These are phyloP conservation scores for Amazonetta brasiliensis DNA, from an alignment of 2,797 vertebrate species.

Conservation along the genomic window DNA sequence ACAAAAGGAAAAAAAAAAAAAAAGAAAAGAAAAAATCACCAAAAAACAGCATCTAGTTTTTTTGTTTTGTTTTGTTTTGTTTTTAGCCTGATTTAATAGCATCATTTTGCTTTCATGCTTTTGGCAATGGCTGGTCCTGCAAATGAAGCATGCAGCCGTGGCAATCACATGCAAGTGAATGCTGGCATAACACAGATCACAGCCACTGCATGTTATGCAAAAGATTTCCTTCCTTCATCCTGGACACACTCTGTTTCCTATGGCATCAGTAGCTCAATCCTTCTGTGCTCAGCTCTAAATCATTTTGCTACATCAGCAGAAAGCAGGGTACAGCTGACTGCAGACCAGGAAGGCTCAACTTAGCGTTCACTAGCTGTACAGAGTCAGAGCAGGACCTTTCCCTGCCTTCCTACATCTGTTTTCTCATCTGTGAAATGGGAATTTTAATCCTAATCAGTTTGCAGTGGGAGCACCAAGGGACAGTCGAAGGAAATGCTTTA, in stretches of 20 bases:
- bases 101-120: conserved; percentile 34
- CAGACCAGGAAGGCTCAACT: background rate
- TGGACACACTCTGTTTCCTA: conserved; percentile 23
- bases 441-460: conserved; percentile 50
- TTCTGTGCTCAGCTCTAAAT: conserved; percentile 18
- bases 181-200: background rate
- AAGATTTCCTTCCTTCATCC: conserved; percentile 37
- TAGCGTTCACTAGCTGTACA: background rate
- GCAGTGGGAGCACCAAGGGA: background rate
- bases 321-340: conserved; percentile 14
- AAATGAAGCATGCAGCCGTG: background rate
- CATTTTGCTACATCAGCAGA: conserved; percentile 48
- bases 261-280: conserved; percentile 2
- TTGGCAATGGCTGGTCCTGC: conserved; percentile 17
- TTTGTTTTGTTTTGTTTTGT: background rate
- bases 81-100: conserved; percentile 29
- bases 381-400: background rate
- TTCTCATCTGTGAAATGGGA: conserved; percentile 33
- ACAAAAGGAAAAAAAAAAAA: background rate
- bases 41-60: background rate
- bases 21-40: background rate
- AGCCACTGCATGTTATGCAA: background rate
- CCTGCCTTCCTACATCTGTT: background rate
- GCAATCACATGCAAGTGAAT: background rate
- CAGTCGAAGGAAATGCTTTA: conserved; percentile 5